Evolutionary conservation across 2,797 vertebrate species (phyloP).

Genomic region (Oceanodroma leucorhoa): DNA sequence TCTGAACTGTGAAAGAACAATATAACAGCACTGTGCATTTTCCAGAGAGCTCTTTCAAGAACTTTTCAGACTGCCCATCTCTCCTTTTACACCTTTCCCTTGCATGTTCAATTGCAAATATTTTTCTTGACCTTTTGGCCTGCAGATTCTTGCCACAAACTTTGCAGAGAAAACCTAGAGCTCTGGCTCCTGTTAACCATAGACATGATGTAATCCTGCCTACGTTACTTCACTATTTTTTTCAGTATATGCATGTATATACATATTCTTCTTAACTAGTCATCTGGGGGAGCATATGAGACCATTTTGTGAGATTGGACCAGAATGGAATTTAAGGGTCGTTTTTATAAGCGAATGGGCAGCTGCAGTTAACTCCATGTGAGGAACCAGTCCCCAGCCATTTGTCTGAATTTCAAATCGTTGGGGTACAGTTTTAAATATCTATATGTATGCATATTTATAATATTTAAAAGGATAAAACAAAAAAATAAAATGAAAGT

Average conservation of each 20-base stretch:
- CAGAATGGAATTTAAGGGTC: conserved; percentile 23
- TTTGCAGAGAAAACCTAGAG: conserved; percentile 1
- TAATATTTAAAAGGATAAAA: conserved; percentile 14
- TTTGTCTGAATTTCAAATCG: conserved; percentile 13
- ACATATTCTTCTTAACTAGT: conserved; percentile 43
- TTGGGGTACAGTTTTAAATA: not conserved
- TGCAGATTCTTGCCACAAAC: conserved; percentile 25
- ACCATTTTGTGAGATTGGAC: not conserved
- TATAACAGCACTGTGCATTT: not conserved
- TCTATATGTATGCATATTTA: not conserved
- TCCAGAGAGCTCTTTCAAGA: not conserved
- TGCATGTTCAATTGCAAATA: conserved; percentile 20
- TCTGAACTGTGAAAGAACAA: not conserved
- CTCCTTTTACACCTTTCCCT: not conserved
- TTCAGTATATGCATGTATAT: not conserved
- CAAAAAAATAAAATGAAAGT: conserved; percentile 9
- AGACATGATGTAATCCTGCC: conserved; percentile 58
- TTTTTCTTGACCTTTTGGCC: conserved; percentile 36
- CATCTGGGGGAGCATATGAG: conserved; percentile 43
- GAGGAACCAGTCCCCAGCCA: not conserved
- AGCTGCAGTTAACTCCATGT: not conserved
- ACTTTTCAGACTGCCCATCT: not conserved
- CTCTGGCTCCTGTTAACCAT: conserved; percentile 49
- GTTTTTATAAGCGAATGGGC: conserved; percentile 47
- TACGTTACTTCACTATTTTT: conserved; percentile 13